Conservation (phyloP, 92 coral and sea anemone genomes). For the Muricea muricata region DNA sequence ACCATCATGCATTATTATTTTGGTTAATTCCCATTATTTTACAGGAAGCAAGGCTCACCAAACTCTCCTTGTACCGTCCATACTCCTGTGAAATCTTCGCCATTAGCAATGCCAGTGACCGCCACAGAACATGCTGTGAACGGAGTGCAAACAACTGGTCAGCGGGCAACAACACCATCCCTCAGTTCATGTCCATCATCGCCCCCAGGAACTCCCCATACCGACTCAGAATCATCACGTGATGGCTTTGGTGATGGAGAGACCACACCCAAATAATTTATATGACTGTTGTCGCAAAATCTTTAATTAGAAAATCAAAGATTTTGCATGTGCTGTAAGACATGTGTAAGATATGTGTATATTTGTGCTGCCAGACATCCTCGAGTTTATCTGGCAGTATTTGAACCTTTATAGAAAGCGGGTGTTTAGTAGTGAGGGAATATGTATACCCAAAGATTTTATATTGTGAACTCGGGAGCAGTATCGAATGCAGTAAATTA, state of each 20-base stretch:
- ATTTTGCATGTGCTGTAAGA: neutral
- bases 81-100: conserved; percentile 77
- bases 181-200: conserved; percentile 96
- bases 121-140: conserved; percentile 71
- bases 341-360: neutral
- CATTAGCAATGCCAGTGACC: conserved; percentile 82
- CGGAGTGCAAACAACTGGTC: conserved; percentile 43
- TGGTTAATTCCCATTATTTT: neutral
- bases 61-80: conserved; percentile 36
- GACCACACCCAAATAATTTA: neutral
- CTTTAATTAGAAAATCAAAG: too few relatives aligned
- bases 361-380: neutral
- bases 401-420: neutral
- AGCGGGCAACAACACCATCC: conserved; percentile 81
- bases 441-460: neutral
- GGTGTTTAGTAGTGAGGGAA: neutral
- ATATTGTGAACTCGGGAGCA: neutral
- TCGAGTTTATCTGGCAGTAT: neutral
- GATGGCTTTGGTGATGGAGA: conserved; percentile 88
- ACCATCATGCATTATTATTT: too few relatives aligned
- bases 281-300: too few relatives aligned
- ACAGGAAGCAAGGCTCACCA: conserved; percentile 42
- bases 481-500: neutral
- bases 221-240: conserved; percentile 85
- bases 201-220: conserved; percentile 80